These are phyloP conservation scores for Patella vulgata DNA, from an alignment of 1,140 invertebrate genomes.

Conservation along the genomic window DNA sequence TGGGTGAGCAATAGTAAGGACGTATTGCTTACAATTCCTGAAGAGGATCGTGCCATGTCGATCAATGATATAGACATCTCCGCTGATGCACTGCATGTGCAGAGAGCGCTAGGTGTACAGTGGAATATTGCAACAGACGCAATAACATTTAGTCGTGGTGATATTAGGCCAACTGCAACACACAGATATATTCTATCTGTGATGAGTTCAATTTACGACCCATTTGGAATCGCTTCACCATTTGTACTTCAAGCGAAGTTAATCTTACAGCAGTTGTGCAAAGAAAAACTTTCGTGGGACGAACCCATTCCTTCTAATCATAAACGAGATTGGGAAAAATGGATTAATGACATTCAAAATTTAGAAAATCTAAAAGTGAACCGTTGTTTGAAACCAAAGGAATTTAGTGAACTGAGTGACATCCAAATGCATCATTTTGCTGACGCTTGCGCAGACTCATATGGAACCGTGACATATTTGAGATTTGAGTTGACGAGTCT, in stretches of 20 bases:
- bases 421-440: constrained; percentile 11
- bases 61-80: no score
- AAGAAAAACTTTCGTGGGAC: constrained; percentile 17
- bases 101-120: neutral
- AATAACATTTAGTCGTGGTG: no score
- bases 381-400: constrained; percentile 8
- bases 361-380: neutral
- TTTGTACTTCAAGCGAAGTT: constrained; percentile 16
- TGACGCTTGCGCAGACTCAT: constrained; percentile 7
- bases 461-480: constrained; percentile 6
- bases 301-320: constrained; percentile 9
- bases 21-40: no score
- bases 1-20: no score
- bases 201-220: constrained; percentile 25
- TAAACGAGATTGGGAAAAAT: constrained; percentile 2
- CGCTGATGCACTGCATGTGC: no score
- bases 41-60: no score
- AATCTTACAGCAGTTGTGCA: constrained; percentile 24
- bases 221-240: constrained; percentile 24
- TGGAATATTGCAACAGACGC: no score
- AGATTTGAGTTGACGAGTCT: neutral
- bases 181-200: constrained; percentile 15
- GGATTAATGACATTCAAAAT: constrained; percentile 12
- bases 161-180: neutral
- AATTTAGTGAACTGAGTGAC: neutral